Evolutionary conservation across 2,888 invertebrate species (phyloP).

Genomic region (Thera britannica): DNA sequence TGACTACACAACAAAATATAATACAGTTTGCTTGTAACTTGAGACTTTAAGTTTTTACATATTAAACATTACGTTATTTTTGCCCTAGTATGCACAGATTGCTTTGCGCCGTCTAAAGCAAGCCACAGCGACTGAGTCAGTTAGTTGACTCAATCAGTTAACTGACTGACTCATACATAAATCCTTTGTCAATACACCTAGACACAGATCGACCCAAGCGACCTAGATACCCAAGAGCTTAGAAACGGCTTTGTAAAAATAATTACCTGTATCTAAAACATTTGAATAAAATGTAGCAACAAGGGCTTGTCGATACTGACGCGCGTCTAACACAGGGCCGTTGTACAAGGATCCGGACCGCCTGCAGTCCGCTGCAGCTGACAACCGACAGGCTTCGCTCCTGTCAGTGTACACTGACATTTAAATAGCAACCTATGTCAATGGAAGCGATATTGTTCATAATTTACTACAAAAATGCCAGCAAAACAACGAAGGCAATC

Average conservation of each 20-base stretch:
- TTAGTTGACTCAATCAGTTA: no score
- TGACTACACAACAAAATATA: no score
- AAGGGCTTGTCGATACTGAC: conserved; percentile 25
- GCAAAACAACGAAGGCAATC: not conserved
- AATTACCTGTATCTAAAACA: conserved; percentile 16
- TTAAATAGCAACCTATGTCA: conserved; percentile 24
- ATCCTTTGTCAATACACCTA: no score
- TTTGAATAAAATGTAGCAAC: conserved; percentile 16
- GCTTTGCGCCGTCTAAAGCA: no score
- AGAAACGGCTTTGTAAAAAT: not conserved
- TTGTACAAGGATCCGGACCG: conserved; percentile 31
- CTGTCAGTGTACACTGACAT: conserved; percentile 19
- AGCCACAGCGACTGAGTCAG: no score
- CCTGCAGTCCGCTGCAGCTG: conserved; percentile 42
- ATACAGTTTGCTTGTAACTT: no score
- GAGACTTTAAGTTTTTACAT: no score
- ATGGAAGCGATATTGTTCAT: conserved; percentile 12
- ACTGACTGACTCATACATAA: no score
- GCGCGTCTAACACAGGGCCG: conserved; percentile 23
- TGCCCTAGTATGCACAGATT: no score
- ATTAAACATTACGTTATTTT: no score
- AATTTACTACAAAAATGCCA: conserved; percentile 1
- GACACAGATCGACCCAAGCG: no score
- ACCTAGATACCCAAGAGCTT: no score
- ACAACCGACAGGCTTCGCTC: conserved; percentile 30